Evolutionary conservation across 2,797 vertebrate genomes (phyloP), one percentile per base, ranked within the genome.

Genomic region (Artibeus lituratus): DNA sequence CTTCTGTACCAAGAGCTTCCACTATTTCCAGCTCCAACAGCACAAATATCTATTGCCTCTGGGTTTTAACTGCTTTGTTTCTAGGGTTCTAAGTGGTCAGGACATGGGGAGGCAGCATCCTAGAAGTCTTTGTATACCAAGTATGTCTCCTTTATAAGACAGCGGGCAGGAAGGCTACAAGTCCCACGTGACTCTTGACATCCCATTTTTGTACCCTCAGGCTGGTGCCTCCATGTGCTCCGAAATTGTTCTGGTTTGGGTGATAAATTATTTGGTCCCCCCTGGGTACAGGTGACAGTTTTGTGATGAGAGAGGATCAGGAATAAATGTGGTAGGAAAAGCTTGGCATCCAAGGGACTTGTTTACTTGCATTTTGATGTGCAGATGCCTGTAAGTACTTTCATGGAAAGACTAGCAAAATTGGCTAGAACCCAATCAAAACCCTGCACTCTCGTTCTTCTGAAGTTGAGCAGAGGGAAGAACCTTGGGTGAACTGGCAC

Each of bases 351-450:
- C 0, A 8, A 10, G 47, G 62, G 88, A 35, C 88, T 62, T 85
- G 89, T 82, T 90, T 70, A 82, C 82, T 90, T 87, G 87, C 76
- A 65, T 92, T 94, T 74, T 93, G 91, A 93, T 72, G 85, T 91
- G 78, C n/a, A 70, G 89, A 70, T 51, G 69, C 83, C 78, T 91
- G 2, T 15, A 59, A 69, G 82, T 37, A 51, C 78, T 86, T 90
- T 67, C 77, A 11, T 42, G 39, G 24, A 78, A 92, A 89, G 78
- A 77, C 80, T 24, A 35, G 59, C 62, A 42, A 84, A 84, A 91
- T 72, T 35, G 39, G 44, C 83, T 93, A 83, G 93, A 78, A 85
- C 82, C 22, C 47, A 39, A 94, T 89, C 89, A 96, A 87, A 96
- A 94, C 70, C 42, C 80, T 59, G 11, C 15, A 26, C 80, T 80